Base-by-base conservation (phyloP, 1,140 invertebrate genomes). In the Aphidius gifuensis region DNA sequence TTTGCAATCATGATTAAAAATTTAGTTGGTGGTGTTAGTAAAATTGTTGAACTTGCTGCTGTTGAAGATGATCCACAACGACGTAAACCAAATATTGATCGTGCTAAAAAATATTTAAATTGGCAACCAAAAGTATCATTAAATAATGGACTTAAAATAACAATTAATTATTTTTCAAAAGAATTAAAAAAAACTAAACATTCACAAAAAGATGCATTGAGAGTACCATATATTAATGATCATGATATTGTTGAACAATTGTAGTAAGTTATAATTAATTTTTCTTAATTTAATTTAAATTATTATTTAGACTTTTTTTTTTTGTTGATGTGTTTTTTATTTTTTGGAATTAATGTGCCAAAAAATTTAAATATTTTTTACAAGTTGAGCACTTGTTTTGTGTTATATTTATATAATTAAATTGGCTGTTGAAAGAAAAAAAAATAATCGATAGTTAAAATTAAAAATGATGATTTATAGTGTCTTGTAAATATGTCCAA, bases 1-100 rank as follows among this genome's bases (percentile, higher is more conserved):
- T 99, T 99, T 84, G 97, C 97, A 1, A 76, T 85, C 47, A 93
- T 97, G 66, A 99, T 99, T 63, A 91, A 91, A 74, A 85, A 92
- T 66, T 80, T 93, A 72, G 89, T 94, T 69, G 93, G 92, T 6
- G 92, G 92, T 16, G 85, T 86, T 5, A 96, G 93, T 80, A 86
- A 90, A 71, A 91, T 99, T 60, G 83, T 90, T 5, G 88, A 92
- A 71, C 85, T 89, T 55, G 86, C 89, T 42, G 90, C 91, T 8
- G 90, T 97, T 11, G 91, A 95, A 75, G 97, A 99, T 80, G 97
- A 99, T 83, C 98, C 97, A 1, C 93, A 97, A 76, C 85, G 92
- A 66, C 83, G 98, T 57, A 89, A 90, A 68, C 97, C 97, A 1
- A 94, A 99, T 75, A 99, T 99, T 58, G 86, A 85, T 1, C 80